phyloP scores from a whole-genome alignment of 2,888 invertebrate genomes.

The Spodoptera picta region DNA sequence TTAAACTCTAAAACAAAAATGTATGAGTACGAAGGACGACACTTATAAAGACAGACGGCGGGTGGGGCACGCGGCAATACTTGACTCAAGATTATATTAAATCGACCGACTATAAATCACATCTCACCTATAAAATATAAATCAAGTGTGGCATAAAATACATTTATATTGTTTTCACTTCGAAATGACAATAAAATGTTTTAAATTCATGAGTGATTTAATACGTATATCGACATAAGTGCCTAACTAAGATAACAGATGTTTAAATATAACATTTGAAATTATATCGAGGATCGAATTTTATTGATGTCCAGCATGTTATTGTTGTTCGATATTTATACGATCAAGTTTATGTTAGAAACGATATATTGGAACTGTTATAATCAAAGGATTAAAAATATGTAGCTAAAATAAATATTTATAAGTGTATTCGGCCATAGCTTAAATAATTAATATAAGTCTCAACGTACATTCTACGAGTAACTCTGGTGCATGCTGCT shows the following conservation, averaged over 20 bases:
- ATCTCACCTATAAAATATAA: slow-evolving; percentile 86
- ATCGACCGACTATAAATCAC: slow-evolving; percentile 83
- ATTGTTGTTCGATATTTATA: slow-evolving; percentile 60
- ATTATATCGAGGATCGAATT: slow-evolving; percentile 71
- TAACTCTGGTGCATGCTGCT: no score
- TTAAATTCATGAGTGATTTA: slow-evolving; percentile 86
- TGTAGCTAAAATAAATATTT: no score
- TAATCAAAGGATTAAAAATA: no score
- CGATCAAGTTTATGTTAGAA: slow-evolving; percentile 46
- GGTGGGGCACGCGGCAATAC: slow-evolving; percentile 53
- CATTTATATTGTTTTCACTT: slow-evolving; percentile 88
- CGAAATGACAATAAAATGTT: slow-evolving; percentile 85
- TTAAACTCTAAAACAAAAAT: no score
- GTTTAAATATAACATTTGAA: slow-evolving; percentile 68
- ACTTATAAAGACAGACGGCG: slow-evolving; percentile 51
- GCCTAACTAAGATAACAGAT: slow-evolving; percentile 64
- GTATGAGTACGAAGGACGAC: slow-evolving; percentile 36
- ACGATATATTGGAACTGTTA: no score
- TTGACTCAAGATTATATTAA: slow-evolving; percentile 79
- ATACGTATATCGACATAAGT: slow-evolving; percentile 75
- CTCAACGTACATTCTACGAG: no score
- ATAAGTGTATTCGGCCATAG: no score
- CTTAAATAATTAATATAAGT: no score
- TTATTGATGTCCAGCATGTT: slow-evolving; percentile 71
- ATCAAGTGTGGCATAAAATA: slow-evolving; percentile 85